Percentiles rank a stretch among this genome's conserved stretches.
Conservation (phyloP, 2,113 vertebrate genomes). For the Nerophis lumbriciformis region DNA sequence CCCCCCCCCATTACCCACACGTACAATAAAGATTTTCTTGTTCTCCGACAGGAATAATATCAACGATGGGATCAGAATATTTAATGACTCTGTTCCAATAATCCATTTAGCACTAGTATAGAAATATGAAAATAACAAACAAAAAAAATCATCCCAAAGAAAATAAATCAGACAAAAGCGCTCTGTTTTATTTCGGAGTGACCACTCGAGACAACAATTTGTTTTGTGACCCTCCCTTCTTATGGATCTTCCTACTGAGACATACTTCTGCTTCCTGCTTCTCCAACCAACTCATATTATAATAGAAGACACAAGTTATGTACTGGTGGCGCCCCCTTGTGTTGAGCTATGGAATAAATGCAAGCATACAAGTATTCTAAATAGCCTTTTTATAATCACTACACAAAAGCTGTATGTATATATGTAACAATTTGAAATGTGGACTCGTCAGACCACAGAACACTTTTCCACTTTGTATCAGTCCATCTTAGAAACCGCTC, state of each 20-base stretch:
- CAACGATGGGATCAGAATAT: slow-evolving; percentile 69
- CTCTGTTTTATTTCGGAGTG: slow-evolving; percentile 31
- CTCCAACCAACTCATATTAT: neutral
- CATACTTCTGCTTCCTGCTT: slow-evolving; percentile 14
- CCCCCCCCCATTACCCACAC: slow-evolving; percentile 27
- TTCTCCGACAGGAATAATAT: slow-evolving; percentile 66
- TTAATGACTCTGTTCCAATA: slow-evolving; percentile 62
- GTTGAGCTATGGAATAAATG: no score
- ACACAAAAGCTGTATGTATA: no score
- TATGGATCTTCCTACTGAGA: slow-evolving; percentile 6
- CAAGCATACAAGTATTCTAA: slow-evolving; percentile 15
- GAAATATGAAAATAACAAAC: slow-evolving; percentile 69
- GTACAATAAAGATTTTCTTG: slow-evolving; percentile 48
- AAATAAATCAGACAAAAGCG: slow-evolving; percentile 53
- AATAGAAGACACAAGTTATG: slow-evolving; percentile 10
- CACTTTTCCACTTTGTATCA: no score
- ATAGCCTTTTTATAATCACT: no score
- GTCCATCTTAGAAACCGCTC: no score
- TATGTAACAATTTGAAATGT: no score
- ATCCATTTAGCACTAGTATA: slow-evolving; percentile 73
- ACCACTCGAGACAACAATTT: slow-evolving; percentile 27
- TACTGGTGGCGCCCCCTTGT: no score
- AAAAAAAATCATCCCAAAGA: slow-evolving; percentile 37
- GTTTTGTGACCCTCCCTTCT: slow-evolving; percentile 51
- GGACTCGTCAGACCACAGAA: no score